Evolutionary conservation across 2,888 invertebrate species (phyloP).

Genomic region (Augochlorella aurata): DNA sequence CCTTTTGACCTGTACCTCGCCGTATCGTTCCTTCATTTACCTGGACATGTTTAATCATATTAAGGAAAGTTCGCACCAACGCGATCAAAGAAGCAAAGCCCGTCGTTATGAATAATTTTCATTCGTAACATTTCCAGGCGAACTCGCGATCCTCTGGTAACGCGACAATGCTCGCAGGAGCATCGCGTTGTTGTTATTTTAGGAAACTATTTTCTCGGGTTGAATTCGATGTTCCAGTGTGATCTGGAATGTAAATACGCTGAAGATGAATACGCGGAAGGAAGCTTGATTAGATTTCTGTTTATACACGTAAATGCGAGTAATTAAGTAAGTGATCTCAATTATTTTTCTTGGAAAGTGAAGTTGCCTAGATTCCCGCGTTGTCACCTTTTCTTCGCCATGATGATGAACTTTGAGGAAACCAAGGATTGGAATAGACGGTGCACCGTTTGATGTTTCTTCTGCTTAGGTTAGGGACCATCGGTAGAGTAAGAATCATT

Average conservation of each 20-base stretch:
- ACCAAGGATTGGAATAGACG: too few species aligned
- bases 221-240: neutral
- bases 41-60: neutral
- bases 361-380: too few species aligned
- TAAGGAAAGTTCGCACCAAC: neutral
- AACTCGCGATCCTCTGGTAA: neutral
- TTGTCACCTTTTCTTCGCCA: too few species aligned
- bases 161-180: neutral
- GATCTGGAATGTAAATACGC: slow-evolving; percentile 21
- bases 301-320: too few species aligned
- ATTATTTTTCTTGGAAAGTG: too few species aligned
- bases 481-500: too few species aligned
- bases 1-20: neutral
- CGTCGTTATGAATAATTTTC: neutral
- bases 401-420: too few species aligned
- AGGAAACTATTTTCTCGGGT: neutral
- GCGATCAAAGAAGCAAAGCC: neutral
- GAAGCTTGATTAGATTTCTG: neutral
- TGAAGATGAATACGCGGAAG: neutral
- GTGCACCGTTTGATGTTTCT: too few species aligned
- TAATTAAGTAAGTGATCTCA: too few species aligned
- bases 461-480: too few species aligned
- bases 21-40: neutral
- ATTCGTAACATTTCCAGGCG: neutral
- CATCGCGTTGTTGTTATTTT: neutral